phyloP scores from a whole-genome alignment of 2,797 vertebrate species.

The Pangasius macronema region DNA sequence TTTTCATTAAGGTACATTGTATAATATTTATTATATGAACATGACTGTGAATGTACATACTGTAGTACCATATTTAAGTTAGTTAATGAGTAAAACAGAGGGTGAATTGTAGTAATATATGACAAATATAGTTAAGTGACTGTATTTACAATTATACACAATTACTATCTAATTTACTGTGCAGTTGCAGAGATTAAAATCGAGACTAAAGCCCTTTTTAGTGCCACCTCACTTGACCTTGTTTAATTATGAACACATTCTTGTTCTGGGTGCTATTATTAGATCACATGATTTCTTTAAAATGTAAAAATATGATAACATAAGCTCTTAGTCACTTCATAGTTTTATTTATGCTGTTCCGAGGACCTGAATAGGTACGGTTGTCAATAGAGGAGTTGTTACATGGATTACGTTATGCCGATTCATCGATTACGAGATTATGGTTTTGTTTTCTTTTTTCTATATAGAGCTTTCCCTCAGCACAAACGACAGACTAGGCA shows the following conservation, averaged over 20 bases:
- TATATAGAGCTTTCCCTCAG: neutral
- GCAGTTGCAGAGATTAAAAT: neutral
- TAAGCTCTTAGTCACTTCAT: neutral
- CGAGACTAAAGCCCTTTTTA: neutral
- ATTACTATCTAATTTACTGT: constrained; percentile 15
- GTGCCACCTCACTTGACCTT: constrained; percentile 5
- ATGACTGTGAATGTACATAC: neutral
- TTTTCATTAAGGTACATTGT: neutral
- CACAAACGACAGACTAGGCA: neutral
- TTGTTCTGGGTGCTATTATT: constrained; percentile 6
- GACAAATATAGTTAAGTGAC: neutral
- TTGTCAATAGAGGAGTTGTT: neutral
- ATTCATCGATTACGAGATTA: neutral
- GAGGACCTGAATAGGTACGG: neutral
- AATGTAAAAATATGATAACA: neutral
- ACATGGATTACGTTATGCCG: neutral
- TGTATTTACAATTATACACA: constrained; percentile 10
- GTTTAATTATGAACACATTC: neutral
- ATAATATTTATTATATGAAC: neutral
- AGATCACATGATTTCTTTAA: neutral
- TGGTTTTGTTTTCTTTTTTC: neutral
- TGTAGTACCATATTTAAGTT: neutral
- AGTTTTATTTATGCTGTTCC: neutral
- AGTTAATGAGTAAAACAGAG: neutral
- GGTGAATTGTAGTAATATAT: constrained; percentile 1